Percentiles rank a stretch among this genome's conserved stretches.
Evolutionary conservation across 2,113 vertebrate genomes (phyloP).

Genomic region (Misgurnus mizolepis): DNA sequence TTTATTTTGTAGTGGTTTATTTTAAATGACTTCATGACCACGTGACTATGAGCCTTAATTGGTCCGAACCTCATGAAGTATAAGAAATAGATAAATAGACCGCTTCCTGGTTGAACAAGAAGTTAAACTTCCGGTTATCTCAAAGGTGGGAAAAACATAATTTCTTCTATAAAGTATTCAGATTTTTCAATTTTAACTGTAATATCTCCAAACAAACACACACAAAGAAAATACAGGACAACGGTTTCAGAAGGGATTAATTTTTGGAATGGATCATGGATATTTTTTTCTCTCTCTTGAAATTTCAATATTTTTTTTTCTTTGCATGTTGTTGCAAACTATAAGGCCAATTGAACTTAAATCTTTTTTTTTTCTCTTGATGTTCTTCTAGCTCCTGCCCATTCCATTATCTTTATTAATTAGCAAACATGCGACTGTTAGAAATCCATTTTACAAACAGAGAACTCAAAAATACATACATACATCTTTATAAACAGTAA

Average conservation of each 20-base stretch:
- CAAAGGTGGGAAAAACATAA: no score
- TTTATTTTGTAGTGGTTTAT: no score
- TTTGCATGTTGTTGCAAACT: conserved; percentile 24
- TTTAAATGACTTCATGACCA: no score
- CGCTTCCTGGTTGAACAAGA: no score
- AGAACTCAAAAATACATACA: conserved; percentile 99
- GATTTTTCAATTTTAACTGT: neutral
- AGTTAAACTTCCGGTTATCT: no score
- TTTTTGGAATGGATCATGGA: conserved; percentile 84
- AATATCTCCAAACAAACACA: neutral
- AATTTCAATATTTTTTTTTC: neutral
- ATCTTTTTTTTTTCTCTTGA: conserved; percentile 31
- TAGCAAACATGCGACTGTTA: conserved; percentile 96
- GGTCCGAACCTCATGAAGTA: no score
- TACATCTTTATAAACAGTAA: conserved; percentile 99
- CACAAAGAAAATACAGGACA: conserved; percentile 70
- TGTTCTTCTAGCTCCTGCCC: conserved; percentile 65
- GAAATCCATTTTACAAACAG: conserved; percentile 95
- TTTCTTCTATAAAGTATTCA: no score
- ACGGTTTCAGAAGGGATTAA: conserved; percentile 70
- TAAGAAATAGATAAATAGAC: no score
- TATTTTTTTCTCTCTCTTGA: neutral
- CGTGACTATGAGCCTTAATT: no score
- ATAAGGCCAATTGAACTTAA: conserved; percentile 54
- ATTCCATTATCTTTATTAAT: conserved; percentile 98